phyloP scores from a whole-genome alignment of 2,797 vertebrate genomes.

The Taeniopygia guttata region DNA sequence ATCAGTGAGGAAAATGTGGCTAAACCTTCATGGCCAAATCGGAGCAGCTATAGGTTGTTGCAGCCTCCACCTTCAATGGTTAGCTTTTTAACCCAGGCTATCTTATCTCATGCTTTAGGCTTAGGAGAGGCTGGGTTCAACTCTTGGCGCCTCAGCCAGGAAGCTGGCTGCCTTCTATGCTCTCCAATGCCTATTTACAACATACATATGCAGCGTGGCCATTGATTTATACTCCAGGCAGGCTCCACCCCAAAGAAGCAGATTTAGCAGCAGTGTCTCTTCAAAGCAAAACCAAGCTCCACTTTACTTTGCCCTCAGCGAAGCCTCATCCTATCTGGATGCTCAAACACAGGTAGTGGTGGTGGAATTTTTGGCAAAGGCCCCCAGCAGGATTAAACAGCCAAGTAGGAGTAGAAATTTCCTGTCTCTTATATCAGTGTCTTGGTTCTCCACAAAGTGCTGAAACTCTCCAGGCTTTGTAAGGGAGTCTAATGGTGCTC shows the following conservation, averaged over 20 bases:
- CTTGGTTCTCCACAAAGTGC: not conserved
- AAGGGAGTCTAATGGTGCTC: not conserved
- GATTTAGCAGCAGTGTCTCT: conserved; percentile 43
- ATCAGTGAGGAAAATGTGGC: not conserved
- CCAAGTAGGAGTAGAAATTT: not conserved
- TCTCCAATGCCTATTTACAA: conserved; percentile 49
- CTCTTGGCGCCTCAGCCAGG: conserved; percentile 34
- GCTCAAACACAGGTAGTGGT: not conserved
- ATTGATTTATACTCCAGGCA: conserved; percentile 46
- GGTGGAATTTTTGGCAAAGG: not conserved
- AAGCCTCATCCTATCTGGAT: conserved; percentile 6
- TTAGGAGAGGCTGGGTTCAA: conserved; percentile 21
- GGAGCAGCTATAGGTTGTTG: not conserved
- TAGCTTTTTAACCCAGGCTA: conserved; percentile 46
- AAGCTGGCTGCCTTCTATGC: conserved; percentile 55
- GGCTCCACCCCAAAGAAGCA: conserved; percentile 2
- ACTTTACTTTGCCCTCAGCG: not conserved
- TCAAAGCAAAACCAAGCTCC: not conserved
- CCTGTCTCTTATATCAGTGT: not conserved
- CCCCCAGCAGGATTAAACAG: not conserved
- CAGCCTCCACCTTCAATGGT: conserved; percentile 10
- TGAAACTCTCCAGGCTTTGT: not conserved
- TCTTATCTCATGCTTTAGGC: conserved; percentile 33
- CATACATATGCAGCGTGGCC: not conserved
- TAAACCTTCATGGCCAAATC: not conserved